Evolutionary conservation across 2,113 vertebrate species (phyloP).

Genomic region (Isichthys henryi): DNA sequence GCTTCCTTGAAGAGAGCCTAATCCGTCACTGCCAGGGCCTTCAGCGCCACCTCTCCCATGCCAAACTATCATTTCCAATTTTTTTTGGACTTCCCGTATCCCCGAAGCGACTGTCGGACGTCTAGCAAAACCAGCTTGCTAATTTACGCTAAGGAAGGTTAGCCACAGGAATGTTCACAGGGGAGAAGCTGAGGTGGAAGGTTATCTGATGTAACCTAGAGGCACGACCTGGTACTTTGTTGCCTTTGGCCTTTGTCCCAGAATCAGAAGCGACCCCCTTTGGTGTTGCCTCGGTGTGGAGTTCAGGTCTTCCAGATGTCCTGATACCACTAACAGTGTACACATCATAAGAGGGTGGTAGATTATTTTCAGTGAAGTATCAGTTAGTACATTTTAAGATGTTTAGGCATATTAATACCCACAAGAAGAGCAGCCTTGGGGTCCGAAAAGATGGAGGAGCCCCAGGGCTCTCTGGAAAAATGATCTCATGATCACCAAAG

Average conservation of each 20-base stretch:
- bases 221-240: not conserved
- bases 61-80: not conserved
- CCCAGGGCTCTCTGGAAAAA: not conserved
- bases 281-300: not conserved
- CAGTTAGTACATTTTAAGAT: not conserved
- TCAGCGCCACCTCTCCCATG: not conserved
- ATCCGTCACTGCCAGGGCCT: conserved; percentile 30
- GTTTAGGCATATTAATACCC: not conserved
- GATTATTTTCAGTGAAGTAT: not conserved
- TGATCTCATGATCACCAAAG: not conserved
- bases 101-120: not conserved
- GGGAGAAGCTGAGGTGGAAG: not conserved
- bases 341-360: not conserved
- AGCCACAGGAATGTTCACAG: not conserved
- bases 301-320: not conserved
- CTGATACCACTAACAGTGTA: not conserved
- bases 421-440: not conserved
- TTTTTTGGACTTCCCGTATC: not conserved
- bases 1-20: conserved; percentile 47
- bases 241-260: not conserved
- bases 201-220: not conserved
- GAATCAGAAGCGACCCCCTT: not conserved
- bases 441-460: not conserved
- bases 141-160: not conserved
- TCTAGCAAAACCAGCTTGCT: not conserved